Base-by-base conservation (phyloP, 2,797 vertebrate species). In the Perodicticus potto region DNA sequence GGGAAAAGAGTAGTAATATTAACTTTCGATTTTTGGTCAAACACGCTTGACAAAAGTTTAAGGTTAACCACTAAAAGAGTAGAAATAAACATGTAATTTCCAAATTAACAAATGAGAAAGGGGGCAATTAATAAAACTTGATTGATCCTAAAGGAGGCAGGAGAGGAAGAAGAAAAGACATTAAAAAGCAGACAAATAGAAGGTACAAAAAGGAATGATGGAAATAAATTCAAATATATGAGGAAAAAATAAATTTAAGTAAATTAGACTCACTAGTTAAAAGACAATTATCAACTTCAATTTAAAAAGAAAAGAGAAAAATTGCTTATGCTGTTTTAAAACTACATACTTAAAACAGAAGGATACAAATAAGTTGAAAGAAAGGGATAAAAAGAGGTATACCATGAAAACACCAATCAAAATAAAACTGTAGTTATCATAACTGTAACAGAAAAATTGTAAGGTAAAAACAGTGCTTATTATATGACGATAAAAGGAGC, bases 71-170 rank as follows among this genome's bases (percentile, higher is more conserved):
- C 22, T 45, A 23, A 89, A 94, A 94, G 14, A 72, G 17, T 45
- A 59, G 43, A 96, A 95, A 91, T 2, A 80, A 95, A 57, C 1
- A 34, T 69, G 19, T 43, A 32, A 86, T 91, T 94, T 95, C n/a
- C 76, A 94, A 89, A 82, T 63, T 76, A 86, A 67, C n/a, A 63
- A 43, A 34, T 6, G 40, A 22, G 34, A 74, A 84, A 32, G 0
- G 13, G 49, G 9, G n/a, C 78, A 82, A 55, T 87, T 88, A 17
- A 80, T 40, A 91, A 81, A 76, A 70, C 7, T 25, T 49, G 29
- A 61, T 12, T 23, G 17, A 74, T 81, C 57, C 22, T 67, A 85
- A 94, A 86, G n/a, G 63, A 88, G n/a, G 65, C 7, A 89, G 29
- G 29, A 45, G 77, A 77, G 63, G 25, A 91, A 40, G 22, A 72